Evolutionary conservation across 2,113 vertebrate genomes (phyloP).

Genomic region (Brachirus orientalis): DNA sequence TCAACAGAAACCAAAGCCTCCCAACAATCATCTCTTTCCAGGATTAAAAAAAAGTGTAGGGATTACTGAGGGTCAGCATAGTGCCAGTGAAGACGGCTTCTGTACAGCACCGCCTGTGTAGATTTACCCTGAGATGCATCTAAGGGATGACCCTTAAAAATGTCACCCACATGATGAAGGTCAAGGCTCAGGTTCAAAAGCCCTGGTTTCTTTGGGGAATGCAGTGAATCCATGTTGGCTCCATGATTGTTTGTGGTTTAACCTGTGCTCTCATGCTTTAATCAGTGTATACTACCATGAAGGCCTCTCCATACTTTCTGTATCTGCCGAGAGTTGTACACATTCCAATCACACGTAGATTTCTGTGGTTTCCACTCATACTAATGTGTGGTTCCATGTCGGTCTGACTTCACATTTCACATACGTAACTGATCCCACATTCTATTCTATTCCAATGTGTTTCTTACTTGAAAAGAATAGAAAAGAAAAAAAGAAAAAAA

Average conservation of each 20-base stretch:
- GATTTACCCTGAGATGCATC: conserved; percentile 2
- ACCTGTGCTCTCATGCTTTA: neutral
- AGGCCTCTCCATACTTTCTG: neutral
- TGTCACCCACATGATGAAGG: conserved; percentile 5
- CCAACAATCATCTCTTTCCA: neutral
- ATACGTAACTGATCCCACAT: too few relatives aligned
- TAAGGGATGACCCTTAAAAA: neutral
- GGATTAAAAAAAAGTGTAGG: neutral
- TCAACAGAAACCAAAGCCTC: conserved; percentile 1
- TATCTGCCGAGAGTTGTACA: too few relatives aligned
- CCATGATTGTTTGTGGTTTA: neutral
- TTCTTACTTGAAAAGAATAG: too few relatives aligned
- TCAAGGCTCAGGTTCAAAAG: conserved; percentile 17
- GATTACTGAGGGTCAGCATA: neutral
- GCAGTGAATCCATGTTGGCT: neutral
- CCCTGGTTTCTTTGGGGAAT: conserved; percentile 7
- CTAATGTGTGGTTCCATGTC: too few relatives aligned
- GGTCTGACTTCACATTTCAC: too few relatives aligned
- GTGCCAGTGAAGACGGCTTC: neutral
- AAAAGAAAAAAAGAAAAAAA: too few relatives aligned
- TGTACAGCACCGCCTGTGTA: neutral
- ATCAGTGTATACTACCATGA: too few relatives aligned
- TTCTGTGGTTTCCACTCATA: too few relatives aligned
- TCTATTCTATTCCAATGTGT: too few relatives aligned
- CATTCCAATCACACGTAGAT: too few relatives aligned